Percentiles rank a stretch among this genome's conserved stretches.
phyloP scores from a whole-genome alignment of 2,888 invertebrate species.

The Arge pagana region DNA sequence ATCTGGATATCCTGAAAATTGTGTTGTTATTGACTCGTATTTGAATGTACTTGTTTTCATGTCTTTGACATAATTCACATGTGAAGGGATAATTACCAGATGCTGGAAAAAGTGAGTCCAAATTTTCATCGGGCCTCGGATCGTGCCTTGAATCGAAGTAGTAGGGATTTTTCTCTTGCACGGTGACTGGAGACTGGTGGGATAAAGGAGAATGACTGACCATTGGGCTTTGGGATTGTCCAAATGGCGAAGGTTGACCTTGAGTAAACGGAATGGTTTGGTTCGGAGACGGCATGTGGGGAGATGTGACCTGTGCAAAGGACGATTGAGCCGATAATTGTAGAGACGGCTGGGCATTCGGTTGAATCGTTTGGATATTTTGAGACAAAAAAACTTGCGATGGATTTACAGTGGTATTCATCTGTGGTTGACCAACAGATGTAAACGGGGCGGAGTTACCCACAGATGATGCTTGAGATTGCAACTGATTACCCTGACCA shows the following conservation, averaged over 20 bases:
- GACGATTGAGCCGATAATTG: constrained; percentile 37
- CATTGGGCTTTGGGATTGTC: constrained; percentile 50
- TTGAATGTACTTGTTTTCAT: constrained; percentile 1
- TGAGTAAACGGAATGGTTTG: constrained; percentile 44
- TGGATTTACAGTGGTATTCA: constrained; percentile 37
- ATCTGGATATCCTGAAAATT: constrained; percentile 65
- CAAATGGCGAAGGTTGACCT: constrained; percentile 42
- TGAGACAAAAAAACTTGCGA: constrained; percentile 40
- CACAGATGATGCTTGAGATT: constrained; percentile 36
- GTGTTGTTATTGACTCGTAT: constrained; percentile 23
- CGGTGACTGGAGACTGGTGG: constrained; percentile 53
- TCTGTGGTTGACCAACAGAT: constrained; percentile 42
- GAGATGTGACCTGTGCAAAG: constrained; percentile 32
- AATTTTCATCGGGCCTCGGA: constrained; percentile 52
- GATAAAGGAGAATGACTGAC: constrained; percentile 48
- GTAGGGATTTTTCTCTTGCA: constrained; percentile 47
- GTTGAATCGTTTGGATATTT: constrained; percentile 33
- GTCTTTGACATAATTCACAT: background rate
- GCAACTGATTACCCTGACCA: constrained; percentile 49
- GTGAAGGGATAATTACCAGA: constrained; percentile 59
- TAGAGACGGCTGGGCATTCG: constrained; percentile 36
- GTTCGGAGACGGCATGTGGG: constrained; percentile 48
- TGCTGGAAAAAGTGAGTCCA: constrained; percentile 69
- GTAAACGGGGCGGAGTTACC: constrained; percentile 43
- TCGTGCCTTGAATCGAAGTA: constrained; percentile 46